Conservation (phyloP, 2,888 invertebrate species). For the Noctua janthina region DNA sequence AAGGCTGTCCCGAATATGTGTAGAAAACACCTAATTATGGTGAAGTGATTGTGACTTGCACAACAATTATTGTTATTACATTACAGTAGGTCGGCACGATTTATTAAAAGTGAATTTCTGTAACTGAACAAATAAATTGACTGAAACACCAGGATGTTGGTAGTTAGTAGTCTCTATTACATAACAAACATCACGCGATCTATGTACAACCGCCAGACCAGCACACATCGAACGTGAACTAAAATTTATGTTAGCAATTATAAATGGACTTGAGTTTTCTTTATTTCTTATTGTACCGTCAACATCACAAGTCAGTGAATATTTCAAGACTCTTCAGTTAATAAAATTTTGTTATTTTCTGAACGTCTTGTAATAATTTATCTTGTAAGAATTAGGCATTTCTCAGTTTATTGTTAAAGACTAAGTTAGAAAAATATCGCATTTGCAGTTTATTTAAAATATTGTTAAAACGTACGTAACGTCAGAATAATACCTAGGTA, state of each 20-base stretch:
- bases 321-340: neutral
- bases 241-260: constrained; percentile 41
- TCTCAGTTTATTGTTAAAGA: neutral
- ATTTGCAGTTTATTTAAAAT: neutral
- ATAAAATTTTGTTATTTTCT: neutral
- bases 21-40: neutral
- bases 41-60: neutral
- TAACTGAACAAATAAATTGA: constrained; percentile 32
- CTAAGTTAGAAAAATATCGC: neutral
- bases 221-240: constrained; percentile 10
- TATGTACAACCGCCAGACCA: neutral
- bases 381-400: neutral
- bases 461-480: neutral
- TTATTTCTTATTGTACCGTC: constrained; percentile 1
- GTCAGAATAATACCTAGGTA: too few relatives aligned
- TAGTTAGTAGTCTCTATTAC: constrained; percentile 41
- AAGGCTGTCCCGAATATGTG: neutral
- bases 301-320: neutral
- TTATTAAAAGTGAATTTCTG: constrained; percentile 11
- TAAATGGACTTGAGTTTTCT: constrained; percentile 5
- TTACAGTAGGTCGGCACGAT: neutral
- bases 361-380: neutral
- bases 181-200: constrained; percentile 52
- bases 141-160: constrained; percentile 48
- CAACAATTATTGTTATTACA: neutral